Conservation (phyloP, 35 echinoderm and acorn worm genomes). For the Holothuria glaberrima region DNA sequence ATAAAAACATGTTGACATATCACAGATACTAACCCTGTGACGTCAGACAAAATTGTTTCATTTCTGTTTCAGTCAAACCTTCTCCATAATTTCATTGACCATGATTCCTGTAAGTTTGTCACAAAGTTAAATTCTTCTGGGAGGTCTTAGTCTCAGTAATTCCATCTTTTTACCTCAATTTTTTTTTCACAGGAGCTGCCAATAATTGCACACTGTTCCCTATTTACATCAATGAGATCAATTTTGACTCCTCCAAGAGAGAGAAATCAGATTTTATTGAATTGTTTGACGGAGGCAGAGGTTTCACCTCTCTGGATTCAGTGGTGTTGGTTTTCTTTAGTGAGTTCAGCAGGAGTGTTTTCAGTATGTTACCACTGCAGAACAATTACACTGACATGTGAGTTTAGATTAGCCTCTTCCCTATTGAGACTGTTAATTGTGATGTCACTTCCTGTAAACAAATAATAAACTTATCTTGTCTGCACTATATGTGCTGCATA, state of each 20-base stretch:
- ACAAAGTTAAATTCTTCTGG: too few relatives aligned
- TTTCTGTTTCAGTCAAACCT: background rate
- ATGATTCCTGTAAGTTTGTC: background rate
- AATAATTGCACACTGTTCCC: constrained; percentile 83
- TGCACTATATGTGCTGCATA: too few relatives aligned
- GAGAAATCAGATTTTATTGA: constrained; percentile 80
- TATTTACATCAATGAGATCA: constrained; percentile 89
- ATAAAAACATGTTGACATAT: background rate
- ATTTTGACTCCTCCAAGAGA: constrained; percentile 47
- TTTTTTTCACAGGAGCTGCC: constrained; percentile 53
- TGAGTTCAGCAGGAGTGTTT: constrained; percentile 6
- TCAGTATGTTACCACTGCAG: constrained; percentile 53
- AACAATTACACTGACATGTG: constrained; percentile 73
- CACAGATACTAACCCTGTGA: background rate
- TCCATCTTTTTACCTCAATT: constrained; percentile 17
- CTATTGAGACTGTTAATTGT: too few relatives aligned
- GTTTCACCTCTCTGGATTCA: constrained; percentile 75
- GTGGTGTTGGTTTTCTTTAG: constrained; percentile 72
- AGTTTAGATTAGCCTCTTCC: background rate
- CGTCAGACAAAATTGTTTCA: background rate
- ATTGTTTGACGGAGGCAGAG: constrained; percentile 89
- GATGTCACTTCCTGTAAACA: too few relatives aligned
- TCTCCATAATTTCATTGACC: too few relatives aligned
- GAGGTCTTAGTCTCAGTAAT: background rate
- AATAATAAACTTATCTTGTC: too few relatives aligned